These are phyloP conservation scores for Myotis planiceps DNA, from an alignment of 2,797 vertebrate species.

Conservation along the genomic window DNA sequence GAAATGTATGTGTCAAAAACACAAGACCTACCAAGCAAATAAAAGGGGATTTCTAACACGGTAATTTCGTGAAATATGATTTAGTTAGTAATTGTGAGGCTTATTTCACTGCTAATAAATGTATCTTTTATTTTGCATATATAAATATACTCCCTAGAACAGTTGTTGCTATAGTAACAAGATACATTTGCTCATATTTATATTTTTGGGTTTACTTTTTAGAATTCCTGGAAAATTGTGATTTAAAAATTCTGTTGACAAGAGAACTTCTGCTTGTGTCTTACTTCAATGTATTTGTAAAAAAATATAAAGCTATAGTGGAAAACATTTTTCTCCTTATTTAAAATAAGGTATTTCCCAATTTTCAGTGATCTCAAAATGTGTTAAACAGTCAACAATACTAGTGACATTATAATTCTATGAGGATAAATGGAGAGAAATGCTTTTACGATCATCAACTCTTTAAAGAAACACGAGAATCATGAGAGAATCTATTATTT, in stretches of 20 bases:
- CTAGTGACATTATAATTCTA: background rate
- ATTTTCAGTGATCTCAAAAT: slow-evolving; percentile 46
- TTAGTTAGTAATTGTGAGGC: slow-evolving; percentile 56
- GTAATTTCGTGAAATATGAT: slow-evolving; percentile 54
- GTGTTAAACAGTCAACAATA: background rate
- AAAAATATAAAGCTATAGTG: background rate
- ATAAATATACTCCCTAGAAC: slow-evolving; percentile 76
- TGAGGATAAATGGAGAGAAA: slow-evolving; percentile 56
- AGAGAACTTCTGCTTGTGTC: slow-evolving; percentile 59
- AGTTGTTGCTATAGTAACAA: slow-evolving; percentile 85
- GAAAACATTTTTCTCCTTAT: slow-evolving; percentile 17
- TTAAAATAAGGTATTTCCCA: slow-evolving; percentile 27
- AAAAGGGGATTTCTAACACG: slow-evolving; percentile 56
- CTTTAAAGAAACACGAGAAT: slow-evolving; percentile 60
- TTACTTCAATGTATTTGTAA: slow-evolving; percentile 30
- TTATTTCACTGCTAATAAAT: slow-evolving; percentile 78
- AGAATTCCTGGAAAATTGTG: slow-evolving; percentile 48
- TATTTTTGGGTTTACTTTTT: slow-evolving; percentile 78
- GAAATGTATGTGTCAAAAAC: slow-evolving; percentile 66
- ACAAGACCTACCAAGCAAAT: slow-evolving; percentile 64
- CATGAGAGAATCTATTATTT: slow-evolving; percentile 58
- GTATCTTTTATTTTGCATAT: slow-evolving; percentile 81
- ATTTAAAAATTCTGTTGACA: slow-evolving; percentile 71
- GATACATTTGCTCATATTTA: slow-evolving; percentile 81
- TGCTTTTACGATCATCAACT: slow-evolving; percentile 59